Evolutionary conservation across 2,113 vertebrate species (phyloP).

Genomic region (Phalacrocorax aristotelis): DNA sequence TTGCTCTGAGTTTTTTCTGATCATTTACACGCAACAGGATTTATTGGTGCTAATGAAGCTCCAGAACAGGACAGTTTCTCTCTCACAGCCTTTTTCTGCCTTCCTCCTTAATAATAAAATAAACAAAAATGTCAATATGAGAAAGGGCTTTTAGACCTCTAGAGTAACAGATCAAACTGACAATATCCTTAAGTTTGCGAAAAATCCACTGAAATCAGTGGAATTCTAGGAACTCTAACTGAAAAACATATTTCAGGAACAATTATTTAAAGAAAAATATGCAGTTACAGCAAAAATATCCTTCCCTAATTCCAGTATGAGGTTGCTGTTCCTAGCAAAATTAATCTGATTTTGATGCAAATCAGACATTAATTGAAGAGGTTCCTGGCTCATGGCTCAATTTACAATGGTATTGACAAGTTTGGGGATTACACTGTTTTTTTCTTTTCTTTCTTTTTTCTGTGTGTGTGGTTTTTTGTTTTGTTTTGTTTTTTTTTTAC

Average conservation of each 20-base stretch:
- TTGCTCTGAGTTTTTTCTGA: slow-evolving; percentile 58
- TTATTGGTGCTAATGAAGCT: slow-evolving; percentile 61
- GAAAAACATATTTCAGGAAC: not conserved
- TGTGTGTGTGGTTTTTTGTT: too few species aligned
- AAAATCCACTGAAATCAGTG: not conserved
- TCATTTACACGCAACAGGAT: slow-evolving; percentile 61
- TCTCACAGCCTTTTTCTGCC: not conserved
- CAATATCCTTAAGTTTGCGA: not conserved
- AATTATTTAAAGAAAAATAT: not conserved
- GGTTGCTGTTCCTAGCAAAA: not conserved
- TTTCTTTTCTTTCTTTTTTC: not conserved
- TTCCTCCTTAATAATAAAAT: slow-evolving; percentile 33
- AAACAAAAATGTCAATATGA: not conserved
- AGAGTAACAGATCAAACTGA: not conserved
- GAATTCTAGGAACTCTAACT: not conserved
- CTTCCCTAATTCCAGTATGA: not conserved
- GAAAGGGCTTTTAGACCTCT: not conserved
- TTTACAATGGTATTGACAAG: not conserved
- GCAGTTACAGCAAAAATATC: not conserved
- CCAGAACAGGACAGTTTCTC: slow-evolving; percentile 1
- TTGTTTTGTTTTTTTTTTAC: not conserved
- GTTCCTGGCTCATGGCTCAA: not conserved
- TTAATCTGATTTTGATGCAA: not conserved
- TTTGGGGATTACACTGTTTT: not conserved
- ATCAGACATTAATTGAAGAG: not conserved